These are phyloP conservation scores for Pilophorus perplexus DNA, from an alignment of 2,888 invertebrate species.

Conservation along the genomic window DNA sequence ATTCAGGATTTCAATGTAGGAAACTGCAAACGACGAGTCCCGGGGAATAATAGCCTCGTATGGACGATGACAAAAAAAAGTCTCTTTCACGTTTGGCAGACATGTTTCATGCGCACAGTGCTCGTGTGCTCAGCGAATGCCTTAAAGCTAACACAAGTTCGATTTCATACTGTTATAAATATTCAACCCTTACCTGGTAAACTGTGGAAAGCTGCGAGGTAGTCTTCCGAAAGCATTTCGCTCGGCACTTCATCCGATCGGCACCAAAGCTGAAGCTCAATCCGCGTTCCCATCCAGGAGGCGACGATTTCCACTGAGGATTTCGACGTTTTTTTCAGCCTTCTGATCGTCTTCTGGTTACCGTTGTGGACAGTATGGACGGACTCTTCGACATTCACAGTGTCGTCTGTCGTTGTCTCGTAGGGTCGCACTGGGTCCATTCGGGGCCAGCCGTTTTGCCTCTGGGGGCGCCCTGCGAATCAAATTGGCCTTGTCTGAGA, in stretches of 20 bases:
- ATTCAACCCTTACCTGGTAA: background rate
- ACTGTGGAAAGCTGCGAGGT: background rate
- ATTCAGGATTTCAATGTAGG: too few species aligned
- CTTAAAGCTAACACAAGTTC: too few species aligned
- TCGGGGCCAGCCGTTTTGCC: constrained; percentile 41
- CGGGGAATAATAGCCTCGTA: too few species aligned
- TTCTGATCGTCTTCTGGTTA: constrained; percentile 33
- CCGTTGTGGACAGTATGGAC: constrained; percentile 29
- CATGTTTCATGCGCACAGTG: too few species aligned
- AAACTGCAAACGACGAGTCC: too few species aligned
- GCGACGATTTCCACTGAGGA: background rate
- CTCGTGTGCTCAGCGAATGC: too few species aligned
- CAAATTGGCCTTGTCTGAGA: too few species aligned
- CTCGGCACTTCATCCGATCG: constrained; percentile 40
- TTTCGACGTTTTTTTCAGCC: constrained; percentile 34
- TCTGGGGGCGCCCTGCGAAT: too few species aligned
- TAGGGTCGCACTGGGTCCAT: constrained; percentile 40
- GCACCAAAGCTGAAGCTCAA: constrained; percentile 45
- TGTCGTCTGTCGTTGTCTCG: constrained; percentile 9
- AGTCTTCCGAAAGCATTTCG: constrained; percentile 34
- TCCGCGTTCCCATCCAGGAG: constrained; percentile 30
- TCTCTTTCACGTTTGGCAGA: too few species aligned
- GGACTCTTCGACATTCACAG: constrained; percentile 32
- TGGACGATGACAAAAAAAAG: too few species aligned
- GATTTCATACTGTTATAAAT: too few species aligned